Base-by-base conservation (phyloP, 2,888 invertebrate genomes). In the Xanthia togata region DNA sequence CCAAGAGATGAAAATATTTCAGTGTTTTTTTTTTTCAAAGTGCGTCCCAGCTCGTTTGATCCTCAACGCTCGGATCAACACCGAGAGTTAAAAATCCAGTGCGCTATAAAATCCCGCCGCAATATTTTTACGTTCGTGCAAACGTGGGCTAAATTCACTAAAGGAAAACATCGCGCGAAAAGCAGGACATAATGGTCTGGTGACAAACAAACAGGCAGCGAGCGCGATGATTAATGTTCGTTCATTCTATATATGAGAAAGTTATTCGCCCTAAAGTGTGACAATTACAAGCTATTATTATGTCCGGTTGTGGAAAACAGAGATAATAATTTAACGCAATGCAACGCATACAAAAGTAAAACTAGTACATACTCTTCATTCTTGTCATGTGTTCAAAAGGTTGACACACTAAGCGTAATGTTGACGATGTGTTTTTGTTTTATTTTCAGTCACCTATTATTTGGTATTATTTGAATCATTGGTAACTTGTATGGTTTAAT, bases 241-340 rank as follows among this genome's bases (percentile, higher is more conserved):
- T 63, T 64, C 41, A 63, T 50, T 77, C 20, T 83, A 17, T 59
- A 31, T 14, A 26, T 26, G 14, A 77, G 41, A 44, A 78, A 78
- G 57, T 78, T 82, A 63, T 57, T 57, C 6, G 41, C 20, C 9
- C 14, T 23, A 2, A 11, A 63, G 14, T 26, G 41, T 77, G 83
- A 77, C 50, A 78, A 77, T 82, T 83, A 78, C 50, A 53, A 53
- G 55, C 50, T 35, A 26, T 76, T 82, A 64, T 82, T 76, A 14
- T 41, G 31, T 76, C n/a, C 26, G 0, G n/a, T 26, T n/a, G 41
- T 17, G 2, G 17, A 59, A 59, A 5, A 47, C 4, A 6, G 0
- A 35, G 4, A 35, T 31, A 60, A 20, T 17, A 4, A 26, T 75
- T n/a, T 31, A 44, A 12, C 44, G 44, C 44, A 44, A 44, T 44